Base-by-base conservation (phyloP, 2,113 vertebrate species). In the Micronycteris hirsuta region DNA sequence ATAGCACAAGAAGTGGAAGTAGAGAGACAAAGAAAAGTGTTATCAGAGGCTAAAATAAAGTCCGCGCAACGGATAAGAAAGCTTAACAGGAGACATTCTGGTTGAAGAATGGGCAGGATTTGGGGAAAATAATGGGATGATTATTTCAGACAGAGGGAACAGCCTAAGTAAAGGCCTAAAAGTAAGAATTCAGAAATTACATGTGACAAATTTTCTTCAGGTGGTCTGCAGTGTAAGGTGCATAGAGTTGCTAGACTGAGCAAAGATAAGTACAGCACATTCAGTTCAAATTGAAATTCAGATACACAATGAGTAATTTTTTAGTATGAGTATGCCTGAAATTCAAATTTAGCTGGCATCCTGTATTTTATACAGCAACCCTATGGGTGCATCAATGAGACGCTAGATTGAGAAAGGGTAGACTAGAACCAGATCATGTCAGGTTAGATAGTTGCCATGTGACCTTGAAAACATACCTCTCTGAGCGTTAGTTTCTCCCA, bases 251-350 rank as follows among this genome's bases (percentile, higher is more conserved):
- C 8, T 61, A 68, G 38, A 74, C 4, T 71, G 76, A 91, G 26
- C 19, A 68, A 96, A 91, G 33, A 17, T 82, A 80, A 81, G 77
- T 54, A 67, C 28, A 68, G 28, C 41, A 52, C 63, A 3, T 28
- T 54, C 14, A 90, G 47, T 92, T 86, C 82, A 86, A 90, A 77
- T 87, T 76, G 56, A 78, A 88, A 74, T 84, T 52, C 78, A 81
- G 31, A 78, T 90, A 86, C 65, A 49, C n/a, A 76, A 63, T 61
- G 43, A 96, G 36, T 78, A 84, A 41, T 56, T 89, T 67, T 52
- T 91, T 54, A 58, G 56, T 68, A 56, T 71, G 65, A 45, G 7
- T 86, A 49, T 61, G 28, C 70, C 82, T 70, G 43, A 91, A 96
- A 91, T 77, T 73, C 47, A 86, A 15, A 81, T 85, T 74, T 93